Evolutionary conservation across 1,140 invertebrate genomes (phyloP), one percentile per base, ranked within the genome.

Genomic region (Drosophila sucinea): DNA sequence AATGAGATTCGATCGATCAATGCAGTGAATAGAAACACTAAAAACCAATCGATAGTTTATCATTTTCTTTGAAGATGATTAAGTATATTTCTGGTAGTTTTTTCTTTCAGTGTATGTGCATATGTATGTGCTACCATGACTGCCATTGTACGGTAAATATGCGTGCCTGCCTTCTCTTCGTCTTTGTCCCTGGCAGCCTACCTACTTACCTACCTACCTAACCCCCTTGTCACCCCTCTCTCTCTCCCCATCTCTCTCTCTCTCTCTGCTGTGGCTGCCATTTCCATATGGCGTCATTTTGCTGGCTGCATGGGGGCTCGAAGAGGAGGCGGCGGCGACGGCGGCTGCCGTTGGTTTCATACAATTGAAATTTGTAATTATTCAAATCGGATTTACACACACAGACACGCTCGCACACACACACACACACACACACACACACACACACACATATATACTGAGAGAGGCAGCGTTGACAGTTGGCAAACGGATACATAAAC

Each of bases 291-390:
- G 83, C 83, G 75, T 86, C 79, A 87, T 87, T 77, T 86, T 82
- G 79, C 76, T 79, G 83, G 66, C 74, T 75, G 82, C 62, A 58
- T 74, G 62, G 63, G 29, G 69, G 51, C 60, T 17, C 17, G 17
- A 17, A 17, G 57, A 47, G 58, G 54, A 35, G 32, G 25, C 29
- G 60, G 17, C 25, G 51, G 58, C 51, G 51, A 40, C 51, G 30
- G 73, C 60, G 54, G 73, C 81, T 67, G 64, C 56, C 69, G 77
- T 69, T 78, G 81, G 56, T 82, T 89, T 83, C 70, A 74, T 89
- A 87, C 84, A 87, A 87, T 87, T 87, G 84, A 87, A 87, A 87
- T 87, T 87, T 89, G 80, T 87, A 87, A 87, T 87, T 87, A 87
- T 87, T 87, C 84, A 87, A 87, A 87, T 87, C 84, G 84, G 84